Conservation (phyloP, 2,797 vertebrate species). For the Cossypha heuglini region DNA sequence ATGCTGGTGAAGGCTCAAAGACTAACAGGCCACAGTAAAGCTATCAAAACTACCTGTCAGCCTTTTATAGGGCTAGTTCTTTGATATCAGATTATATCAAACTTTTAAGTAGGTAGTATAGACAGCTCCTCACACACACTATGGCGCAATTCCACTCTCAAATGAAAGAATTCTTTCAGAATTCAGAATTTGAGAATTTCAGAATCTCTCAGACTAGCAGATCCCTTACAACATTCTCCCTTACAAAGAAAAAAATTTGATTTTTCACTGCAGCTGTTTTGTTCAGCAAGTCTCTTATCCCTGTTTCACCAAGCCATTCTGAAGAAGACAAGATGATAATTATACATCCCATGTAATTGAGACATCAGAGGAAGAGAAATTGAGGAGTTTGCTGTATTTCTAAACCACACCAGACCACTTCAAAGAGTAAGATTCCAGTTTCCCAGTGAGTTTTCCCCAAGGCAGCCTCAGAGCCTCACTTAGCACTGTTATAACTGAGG, state of each 20-base stretch:
- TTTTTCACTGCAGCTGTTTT: not conserved
- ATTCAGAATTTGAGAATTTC: too few relatives aligned
- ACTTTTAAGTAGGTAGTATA: not conserved
- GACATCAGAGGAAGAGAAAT: not conserved
- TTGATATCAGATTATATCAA: not conserved
- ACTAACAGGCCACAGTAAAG: not conserved
- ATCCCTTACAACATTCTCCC: not conserved
- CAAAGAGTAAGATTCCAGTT: not conserved
- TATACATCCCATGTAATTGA: not conserved
- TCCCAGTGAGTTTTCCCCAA: not conserved
- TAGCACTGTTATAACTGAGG: not conserved
- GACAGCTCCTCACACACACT: not conserved
- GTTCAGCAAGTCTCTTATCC: not conserved
- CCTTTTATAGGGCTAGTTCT: not conserved
- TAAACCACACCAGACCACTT: not conserved
- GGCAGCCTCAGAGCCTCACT: not conserved
- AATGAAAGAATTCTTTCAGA: not conserved
- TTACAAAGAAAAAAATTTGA: not conserved
- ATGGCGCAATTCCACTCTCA: not conserved
- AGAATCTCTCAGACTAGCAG: not conserved
- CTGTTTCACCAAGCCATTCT: not conserved
- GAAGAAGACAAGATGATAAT: not conserved
- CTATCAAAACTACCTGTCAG: not conserved
- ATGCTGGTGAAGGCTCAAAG: not conserved
- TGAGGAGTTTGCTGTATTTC: not conserved